Evolutionary conservation across 1,140 invertebrate species (phyloP), one percentile per base, ranked within the genome.

Genomic region (Mycetomoellerius zeteki): DNA sequence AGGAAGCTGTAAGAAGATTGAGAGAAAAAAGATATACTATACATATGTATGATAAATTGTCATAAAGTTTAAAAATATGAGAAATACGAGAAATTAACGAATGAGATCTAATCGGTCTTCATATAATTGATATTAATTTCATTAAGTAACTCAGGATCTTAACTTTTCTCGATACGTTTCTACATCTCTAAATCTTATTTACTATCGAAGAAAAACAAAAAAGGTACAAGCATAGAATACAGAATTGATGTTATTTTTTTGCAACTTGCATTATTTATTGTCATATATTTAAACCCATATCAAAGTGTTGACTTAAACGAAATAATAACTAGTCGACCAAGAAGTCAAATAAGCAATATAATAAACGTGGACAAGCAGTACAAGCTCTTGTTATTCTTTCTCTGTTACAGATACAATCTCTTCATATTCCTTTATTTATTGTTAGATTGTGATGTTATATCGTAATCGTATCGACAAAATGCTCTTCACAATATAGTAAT

Each of bases 331-430:
- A 85, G 43, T 88, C 52, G 33, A 52, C 19, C 60, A 27, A 77
- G n/a, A 85, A 85, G 27, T 85, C 60, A 86, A 50, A 80, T 80
- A 14, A 80, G 24, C 75, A 86, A 71, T 86, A 64, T 69, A 88
- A 72, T 56, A 43, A 73, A 73, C 30, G 33, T 58, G 72, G 30
- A 72, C 24, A 64, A 87, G 10, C 27, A 76, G 54, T 76, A 54
- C 72, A 77, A 85, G 58, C 58, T 77, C 19, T 47, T 37, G 16
- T 78, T 47, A 75, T 60, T 84, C 7, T 24, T 50, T 78, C 14
- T 72, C n/a, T 50, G 8, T 73, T 71, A 37, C 54, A 75, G 54
- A 75, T 50, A 7, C 10, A 27, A 33, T 77, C n/a, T 77, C 10
- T 85, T 56, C 30, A 62, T 12, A 33, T 19, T 78, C 30, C 37